Conservation (phyloP, 2,888 invertebrate species). For the Elegia similella region DNA sequence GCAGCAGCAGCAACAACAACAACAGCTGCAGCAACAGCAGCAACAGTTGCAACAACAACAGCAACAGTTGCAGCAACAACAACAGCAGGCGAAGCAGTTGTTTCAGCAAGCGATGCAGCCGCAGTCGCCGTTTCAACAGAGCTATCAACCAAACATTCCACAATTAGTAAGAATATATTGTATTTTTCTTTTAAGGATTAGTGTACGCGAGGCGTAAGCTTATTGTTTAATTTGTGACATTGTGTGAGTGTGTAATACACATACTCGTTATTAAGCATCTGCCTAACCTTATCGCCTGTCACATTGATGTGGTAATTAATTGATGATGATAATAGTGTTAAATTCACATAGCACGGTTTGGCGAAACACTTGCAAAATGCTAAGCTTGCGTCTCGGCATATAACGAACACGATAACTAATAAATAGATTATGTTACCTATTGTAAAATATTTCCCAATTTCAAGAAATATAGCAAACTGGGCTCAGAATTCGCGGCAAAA, state of each 20-base stretch:
- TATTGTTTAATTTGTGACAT: neutral
- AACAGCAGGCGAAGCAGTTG: conserved; percentile 49
- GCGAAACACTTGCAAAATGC: too few species aligned
- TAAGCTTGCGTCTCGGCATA: too few species aligned
- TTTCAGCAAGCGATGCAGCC: conserved; percentile 51
- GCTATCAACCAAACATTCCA: conserved; percentile 76
- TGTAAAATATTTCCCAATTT: too few species aligned
- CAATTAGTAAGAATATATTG: conserved; percentile 64
- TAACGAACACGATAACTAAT: too few species aligned
- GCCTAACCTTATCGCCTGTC: too few species aligned
- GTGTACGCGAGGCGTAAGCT: neutral
- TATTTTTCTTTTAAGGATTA: neutral
- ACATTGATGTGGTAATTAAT: too few species aligned
- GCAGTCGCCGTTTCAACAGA: conserved; percentile 72
- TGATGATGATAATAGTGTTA: too few species aligned
- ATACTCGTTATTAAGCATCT: too few species aligned
- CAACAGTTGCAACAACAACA: conserved; percentile 79
- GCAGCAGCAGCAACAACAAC: conserved; percentile 79
- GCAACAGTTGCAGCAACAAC: conserved; percentile 62
- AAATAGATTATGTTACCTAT: too few species aligned
- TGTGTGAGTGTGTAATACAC: neutral
- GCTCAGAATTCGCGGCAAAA: too few species aligned
- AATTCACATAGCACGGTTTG: too few species aligned
- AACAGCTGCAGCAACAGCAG: conserved; percentile 57
- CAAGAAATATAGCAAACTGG: too few species aligned